Base-by-base conservation (phyloP, 2,888 invertebrate genomes). In the Drosophila nigricruria region DNA sequence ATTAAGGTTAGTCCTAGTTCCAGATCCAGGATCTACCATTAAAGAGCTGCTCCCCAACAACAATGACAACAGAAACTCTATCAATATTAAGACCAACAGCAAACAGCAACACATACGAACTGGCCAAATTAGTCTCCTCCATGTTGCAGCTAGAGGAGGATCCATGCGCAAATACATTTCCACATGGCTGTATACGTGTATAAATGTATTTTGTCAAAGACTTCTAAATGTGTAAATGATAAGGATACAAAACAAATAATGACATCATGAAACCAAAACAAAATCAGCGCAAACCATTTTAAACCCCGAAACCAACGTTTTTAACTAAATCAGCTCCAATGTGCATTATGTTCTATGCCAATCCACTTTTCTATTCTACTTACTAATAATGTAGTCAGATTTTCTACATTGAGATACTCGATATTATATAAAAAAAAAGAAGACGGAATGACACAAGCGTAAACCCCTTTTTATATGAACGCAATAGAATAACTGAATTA, bases 221-320 rank as follows among this genome's bases (percentile, higher is more conserved):
- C 84, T 85, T 84, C 82, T 85, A 85, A 82, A 63, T 84, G 84
- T 85, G 85, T 85, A 85, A 82, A 85, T 69, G 71, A 70, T 75
- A 71, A 77, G 67, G 61, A 56, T 62, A 65, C 38, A 50, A 53
- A 60, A 49, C 34, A 12, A 34, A 23, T 8, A 34, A 16, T 23
- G 23, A 34, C 34, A 52, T 14, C 32, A 3, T 25, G 32, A 62
- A 57, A 70, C 64, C 42, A 27, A 62, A 53, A 66, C 47, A 66
- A 57, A 27, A 62, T 25, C 57, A 25, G 27, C 36, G 27, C 36
- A 27, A 59, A 59, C 53, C 65, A 54, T 68, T 75, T 75, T 64
- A 58, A 59, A 40, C 5, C 20, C 60, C 36, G 40, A 66, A 68
- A 42, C 49, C 64, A 67, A 45, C 67, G 81, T 81, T 84, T 87